These are phyloP conservation scores for Neocrepidodera transversa DNA, from an alignment of 2,888 invertebrate species.

Conservation along the genomic window DNA sequence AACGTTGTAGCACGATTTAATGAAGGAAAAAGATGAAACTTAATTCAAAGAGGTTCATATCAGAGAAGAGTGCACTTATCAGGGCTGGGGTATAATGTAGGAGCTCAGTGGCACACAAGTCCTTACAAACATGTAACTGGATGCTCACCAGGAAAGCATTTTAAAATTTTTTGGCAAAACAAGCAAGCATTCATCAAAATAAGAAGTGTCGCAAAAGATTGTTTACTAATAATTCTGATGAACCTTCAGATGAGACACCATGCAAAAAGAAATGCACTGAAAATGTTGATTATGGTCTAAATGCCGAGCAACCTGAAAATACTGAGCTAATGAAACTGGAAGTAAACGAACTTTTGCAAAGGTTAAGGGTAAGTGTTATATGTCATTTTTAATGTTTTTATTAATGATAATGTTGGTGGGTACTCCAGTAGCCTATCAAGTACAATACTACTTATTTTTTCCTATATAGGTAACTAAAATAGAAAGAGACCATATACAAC, in stretches of 20 bases:
- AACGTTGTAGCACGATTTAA: neutral
- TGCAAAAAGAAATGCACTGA: no score
- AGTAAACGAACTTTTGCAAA: no score
- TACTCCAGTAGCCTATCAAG: no score
- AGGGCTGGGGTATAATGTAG: conserved; percentile 13
- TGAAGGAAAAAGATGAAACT: neutral
- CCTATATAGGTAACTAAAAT: neutral
- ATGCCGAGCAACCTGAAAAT: no score
- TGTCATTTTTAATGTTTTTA: no score
- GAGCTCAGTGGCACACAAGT: neutral
- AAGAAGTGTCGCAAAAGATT: neutral
- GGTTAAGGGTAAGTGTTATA: no score
- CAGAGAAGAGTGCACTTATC: conserved; percentile 9
- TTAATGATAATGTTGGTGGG: no score
- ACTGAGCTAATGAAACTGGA: no score
- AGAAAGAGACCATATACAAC: conserved; percentile 1
- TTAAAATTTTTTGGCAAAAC: neutral
- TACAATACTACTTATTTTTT: no score
- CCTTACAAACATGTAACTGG: neutral
- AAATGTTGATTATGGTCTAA: no score
- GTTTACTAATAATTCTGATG: no score
- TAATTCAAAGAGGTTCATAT: neutral
- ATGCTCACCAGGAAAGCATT: neutral
- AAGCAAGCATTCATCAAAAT: neutral
- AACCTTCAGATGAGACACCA: no score